Base-by-base conservation (phyloP, 2,888 invertebrate species). In the Eutolmus rufibarbis region DNA sequence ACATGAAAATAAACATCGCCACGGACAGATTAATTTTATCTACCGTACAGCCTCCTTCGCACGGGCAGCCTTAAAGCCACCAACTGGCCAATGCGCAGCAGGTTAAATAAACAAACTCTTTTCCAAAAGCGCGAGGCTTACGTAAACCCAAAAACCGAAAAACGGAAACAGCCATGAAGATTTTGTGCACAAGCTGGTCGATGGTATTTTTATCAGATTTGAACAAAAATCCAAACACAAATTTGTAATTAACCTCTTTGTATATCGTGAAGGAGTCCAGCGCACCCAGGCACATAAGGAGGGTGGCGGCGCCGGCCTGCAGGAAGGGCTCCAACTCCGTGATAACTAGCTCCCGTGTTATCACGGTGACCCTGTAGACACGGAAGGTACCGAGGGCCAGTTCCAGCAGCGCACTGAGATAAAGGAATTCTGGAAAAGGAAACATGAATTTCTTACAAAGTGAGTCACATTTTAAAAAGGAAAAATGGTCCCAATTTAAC, bases 251-350 rank as follows among this genome's bases (percentile, higher is more conserved):
- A 51, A 92, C 92, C 91, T 92, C 92, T 88, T 91, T 92, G 85
- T 92, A 92, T 82, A 92, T 90, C 7, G 92, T 91, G 87, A 90
- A 91, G 5, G 90, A 91, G 89, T 92, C 92, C 85, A 91, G 88
- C 19, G 87, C 78, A 34, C 90, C 90, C 89, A 92, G 51, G 16
- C 2, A 8, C 8, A 87, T 5, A 87, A 81, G 79, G 90, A 88
- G 86, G 91, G 89, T 87, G 90, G 90, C 14, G 90, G 16, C 9
- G 89, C 90, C 3, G 89, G 89, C 23, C 88, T 90, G 90, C 40
- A 92, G 88, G 51, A 91, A 90, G 2, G 91, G 89, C 88, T 92
- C 92, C 87, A 92, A 89, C 89, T 92, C 91, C 66, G 90, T 89
- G 28, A 91, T 51, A 77, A 84, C 88, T 76, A 90, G 90, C 81